Evolutionary conservation across 2,797 vertebrate genomes (phyloP).

Genomic region (Micromesistius poutassou): DNA sequence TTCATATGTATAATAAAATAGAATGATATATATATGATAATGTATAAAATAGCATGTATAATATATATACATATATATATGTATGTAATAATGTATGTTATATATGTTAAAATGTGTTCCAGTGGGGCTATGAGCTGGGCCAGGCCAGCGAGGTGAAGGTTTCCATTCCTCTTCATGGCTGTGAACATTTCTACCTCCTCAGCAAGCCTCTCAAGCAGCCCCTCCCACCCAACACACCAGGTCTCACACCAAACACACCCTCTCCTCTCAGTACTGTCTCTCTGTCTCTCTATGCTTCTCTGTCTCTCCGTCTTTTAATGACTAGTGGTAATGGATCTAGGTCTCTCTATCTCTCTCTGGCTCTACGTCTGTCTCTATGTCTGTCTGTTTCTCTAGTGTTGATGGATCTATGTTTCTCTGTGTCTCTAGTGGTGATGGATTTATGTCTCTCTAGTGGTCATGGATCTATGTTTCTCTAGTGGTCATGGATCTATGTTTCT

Average conservation of each 20-base stretch:
- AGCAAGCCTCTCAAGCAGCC: slow-evolving; percentile 83
- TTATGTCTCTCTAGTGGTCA: not conserved
- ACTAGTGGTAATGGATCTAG: not conserved
- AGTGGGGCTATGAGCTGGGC: slow-evolving; percentile 98
- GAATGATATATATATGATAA: not conserved
- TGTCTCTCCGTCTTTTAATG: not conserved
- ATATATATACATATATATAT: too few relatives aligned
- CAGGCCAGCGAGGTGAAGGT: slow-evolving; percentile 88
- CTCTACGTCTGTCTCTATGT: slow-evolving; percentile 44
- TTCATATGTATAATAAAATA: too few relatives aligned
- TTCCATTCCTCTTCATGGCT: slow-evolving; percentile 92
- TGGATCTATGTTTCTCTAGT: too few relatives aligned
- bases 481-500: not conserved
- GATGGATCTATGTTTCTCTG: not conserved
- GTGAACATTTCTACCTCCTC: slow-evolving; percentile 97
- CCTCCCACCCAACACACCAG: slow-evolving; percentile 77
- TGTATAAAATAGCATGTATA: not conserved
- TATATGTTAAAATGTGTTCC: slow-evolving; percentile 6
- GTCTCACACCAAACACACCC: slow-evolving; percentile 61
- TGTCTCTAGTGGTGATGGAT: not conserved
- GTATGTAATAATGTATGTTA: too few relatives aligned
- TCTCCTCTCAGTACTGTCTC: not conserved
- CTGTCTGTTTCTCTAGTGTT: not conserved
- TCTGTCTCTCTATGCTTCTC: not conserved
- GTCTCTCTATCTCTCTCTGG: not conserved